Evolutionary conservation across 1,140 invertebrate genomes (phyloP).

Genomic region (Trichonephila clavata): DNA sequence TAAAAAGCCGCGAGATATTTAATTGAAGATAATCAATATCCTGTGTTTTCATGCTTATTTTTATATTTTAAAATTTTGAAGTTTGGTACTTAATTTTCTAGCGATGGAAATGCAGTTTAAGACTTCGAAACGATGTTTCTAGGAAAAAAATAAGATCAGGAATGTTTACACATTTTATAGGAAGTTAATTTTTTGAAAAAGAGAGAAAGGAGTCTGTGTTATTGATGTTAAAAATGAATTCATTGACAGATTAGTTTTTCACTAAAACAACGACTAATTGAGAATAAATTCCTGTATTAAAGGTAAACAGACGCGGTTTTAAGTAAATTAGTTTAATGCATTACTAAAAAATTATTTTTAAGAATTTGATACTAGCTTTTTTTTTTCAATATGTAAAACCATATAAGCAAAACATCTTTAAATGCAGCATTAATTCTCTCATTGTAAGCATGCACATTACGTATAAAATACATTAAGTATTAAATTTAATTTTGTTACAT

Average conservation of each 20-base stretch:
- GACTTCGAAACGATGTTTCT: not conserved
- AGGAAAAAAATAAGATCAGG: not conserved
- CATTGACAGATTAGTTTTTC: not conserved
- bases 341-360: not conserved
- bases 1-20: conserved; percentile 52
- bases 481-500: too few species aligned
- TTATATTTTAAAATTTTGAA: not conserved
- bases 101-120: not conserved
- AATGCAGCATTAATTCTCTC: too few species aligned
- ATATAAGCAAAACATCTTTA: too few species aligned
- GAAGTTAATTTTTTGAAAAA: not conserved
- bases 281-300: not conserved
- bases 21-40: conserved; percentile 55
- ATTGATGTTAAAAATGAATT: not conserved
- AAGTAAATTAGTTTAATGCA: not conserved
- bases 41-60: not conserved
- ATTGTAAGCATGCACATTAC: too few species aligned
- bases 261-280: not conserved
- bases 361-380: too few species aligned
- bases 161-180: not conserved
- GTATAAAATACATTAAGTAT: too few species aligned
- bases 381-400: too few species aligned
- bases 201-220: not conserved
- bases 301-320: not conserved
- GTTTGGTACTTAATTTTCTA: conserved; percentile 46